Conservation (phyloP, 2,888 invertebrate genomes). For the Oscheius sp. region DNA sequence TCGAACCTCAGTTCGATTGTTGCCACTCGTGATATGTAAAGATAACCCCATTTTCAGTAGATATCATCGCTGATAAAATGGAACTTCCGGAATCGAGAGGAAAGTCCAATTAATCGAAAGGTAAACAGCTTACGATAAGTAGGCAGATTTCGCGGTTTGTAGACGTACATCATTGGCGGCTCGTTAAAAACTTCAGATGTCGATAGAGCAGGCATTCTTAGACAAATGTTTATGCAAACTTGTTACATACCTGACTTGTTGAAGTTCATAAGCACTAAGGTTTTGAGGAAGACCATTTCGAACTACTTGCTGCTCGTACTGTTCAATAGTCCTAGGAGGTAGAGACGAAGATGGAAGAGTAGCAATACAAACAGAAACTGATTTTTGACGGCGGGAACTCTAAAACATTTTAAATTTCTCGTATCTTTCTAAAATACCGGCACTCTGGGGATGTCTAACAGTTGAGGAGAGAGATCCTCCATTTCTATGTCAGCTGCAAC, state of each 20-base stretch:
- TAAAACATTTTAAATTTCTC: neutral
- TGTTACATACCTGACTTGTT: conserved; percentile 15
- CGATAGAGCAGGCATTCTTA: conserved; percentile 30
- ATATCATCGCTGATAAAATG: neutral
- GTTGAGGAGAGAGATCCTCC: neutral
- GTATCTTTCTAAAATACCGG: neutral
- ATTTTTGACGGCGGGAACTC: conserved; percentile 19
- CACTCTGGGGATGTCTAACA: conserved; percentile 12
- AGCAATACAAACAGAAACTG: conserved; percentile 30
- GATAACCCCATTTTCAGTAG: neutral
- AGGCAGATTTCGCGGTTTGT: conserved; percentile 19
- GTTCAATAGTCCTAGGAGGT: conserved; percentile 26
- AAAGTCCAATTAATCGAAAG: neutral
- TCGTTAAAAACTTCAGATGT: conserved; percentile 39
- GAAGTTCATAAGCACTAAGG: conserved; percentile 32
- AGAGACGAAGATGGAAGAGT: conserved; percentile 19
- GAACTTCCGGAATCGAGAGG: too few relatives aligned
- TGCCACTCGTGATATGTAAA: neutral
- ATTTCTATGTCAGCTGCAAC: conserved; percentile 22
- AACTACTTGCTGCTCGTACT: conserved; percentile 30
- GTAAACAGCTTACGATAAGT: conserved; percentile 26
- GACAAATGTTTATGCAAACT: neutral
- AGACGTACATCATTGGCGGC: conserved; percentile 36
- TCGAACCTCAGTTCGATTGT: too few relatives aligned
- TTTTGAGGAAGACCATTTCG: conserved; percentile 29